phyloP scores from a whole-genome alignment of 1,140 invertebrate species.

The Marisa cornuarietis region DNA sequence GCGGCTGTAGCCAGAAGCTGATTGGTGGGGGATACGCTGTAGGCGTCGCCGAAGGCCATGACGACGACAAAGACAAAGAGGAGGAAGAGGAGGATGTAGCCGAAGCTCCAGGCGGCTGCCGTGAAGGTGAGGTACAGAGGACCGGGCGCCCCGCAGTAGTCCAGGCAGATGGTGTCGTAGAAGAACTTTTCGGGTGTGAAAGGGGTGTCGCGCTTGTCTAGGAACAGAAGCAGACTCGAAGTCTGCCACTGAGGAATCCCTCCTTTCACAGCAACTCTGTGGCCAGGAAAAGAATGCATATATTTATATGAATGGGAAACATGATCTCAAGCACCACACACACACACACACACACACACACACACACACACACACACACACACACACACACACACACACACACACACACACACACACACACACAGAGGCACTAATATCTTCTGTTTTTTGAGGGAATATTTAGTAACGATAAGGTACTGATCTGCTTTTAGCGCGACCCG shows the following conservation, averaged over 20 bases:
- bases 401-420: too few relatives aligned
- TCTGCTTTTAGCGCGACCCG: too few relatives aligned
- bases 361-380: too few relatives aligned
- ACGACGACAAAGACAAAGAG: conserved; percentile 52
- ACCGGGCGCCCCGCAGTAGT: conserved; percentile 45
- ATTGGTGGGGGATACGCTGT: conserved; percentile 48
- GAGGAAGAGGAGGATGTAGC: conserved; percentile 44
- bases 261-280: conserved; percentile 21
- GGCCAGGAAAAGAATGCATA: too few relatives aligned
- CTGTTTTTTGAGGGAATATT: too few relatives aligned
- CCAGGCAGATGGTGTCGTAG: conserved; percentile 33
- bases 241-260: conserved; percentile 35
- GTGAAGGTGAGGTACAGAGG: conserved; percentile 33
- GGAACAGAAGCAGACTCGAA: conserved; percentile 40
- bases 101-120: conserved; percentile 33
- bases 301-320: too few relatives aligned
- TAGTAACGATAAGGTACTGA: too few relatives aligned
- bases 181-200: conserved; percentile 50
- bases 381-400: too few relatives aligned
- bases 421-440: too few relatives aligned
- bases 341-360: too few relatives aligned
- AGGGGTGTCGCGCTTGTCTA: conserved; percentile 44
- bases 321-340: too few relatives aligned
- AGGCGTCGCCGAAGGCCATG: conserved; percentile 50
- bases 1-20: conserved; percentile 51